Base-by-base conservation (phyloP, 2,113 vertebrate species). In the Poeciliopsis prolifica region DNA sequence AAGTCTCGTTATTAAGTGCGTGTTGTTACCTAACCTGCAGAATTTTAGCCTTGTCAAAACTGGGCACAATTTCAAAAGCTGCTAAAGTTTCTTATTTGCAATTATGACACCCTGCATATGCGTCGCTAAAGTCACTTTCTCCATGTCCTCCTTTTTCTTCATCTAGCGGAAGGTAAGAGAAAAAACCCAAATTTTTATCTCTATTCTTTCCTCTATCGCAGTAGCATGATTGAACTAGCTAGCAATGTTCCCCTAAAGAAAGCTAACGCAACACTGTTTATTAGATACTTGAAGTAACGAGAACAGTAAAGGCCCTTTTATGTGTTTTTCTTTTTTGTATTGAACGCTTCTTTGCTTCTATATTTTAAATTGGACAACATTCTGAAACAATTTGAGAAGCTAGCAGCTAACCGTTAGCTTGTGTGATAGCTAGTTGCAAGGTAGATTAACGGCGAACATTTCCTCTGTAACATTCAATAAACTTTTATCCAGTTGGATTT, bases 121-220 rank as follows among this genome's bases (percentile, higher is more conserved):
- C 68, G 35, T 65, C 65, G 65, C 69, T 78, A 82, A 79, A 64
- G 68, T 83, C 17, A 80, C 77, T 74, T 80, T 78, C 79, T 42
- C 62, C 54, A 76, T 86, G 40, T 61, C 30, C 1, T n/a, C 29
- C 76, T 78, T 69, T 74, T 74, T 75, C 74, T 92, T 94, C 81
- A 92, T 90, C 91, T 95, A 95, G 79, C 94, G 88, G 70, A 87
- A 92, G 95, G 95, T 95, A 86, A 91, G 93, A 67, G 33, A 62
- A 51, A 0, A 37, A 1, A n/a, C 0, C 7, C 7, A 17, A 30
- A 62, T 26, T 48, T 74, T 9, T 30, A 67, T n/a, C 5, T 22
- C 9, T 54, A 22, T 58, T 7, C 61, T 0, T 10, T 13, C 70
- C 14, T 65, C 37, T n/a, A 17, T 13, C 42, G 3, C 24, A 22